Evolutionary conservation across 2,797 vertebrate genomes (phyloP).

Genomic region (Clamator glandarius): DNA sequence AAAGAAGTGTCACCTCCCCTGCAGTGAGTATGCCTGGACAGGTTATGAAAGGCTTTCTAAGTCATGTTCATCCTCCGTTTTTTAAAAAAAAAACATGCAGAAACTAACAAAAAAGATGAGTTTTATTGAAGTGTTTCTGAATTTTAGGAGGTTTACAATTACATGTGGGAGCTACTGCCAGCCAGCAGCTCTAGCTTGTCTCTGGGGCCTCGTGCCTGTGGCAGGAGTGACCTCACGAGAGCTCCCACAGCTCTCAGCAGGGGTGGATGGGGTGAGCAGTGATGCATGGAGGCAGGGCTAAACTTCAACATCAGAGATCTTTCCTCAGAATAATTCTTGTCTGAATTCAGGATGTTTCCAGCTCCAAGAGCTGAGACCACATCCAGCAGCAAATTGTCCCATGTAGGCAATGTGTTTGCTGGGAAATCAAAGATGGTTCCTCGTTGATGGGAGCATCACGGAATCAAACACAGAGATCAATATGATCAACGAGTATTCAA

Average conservation of each 20-base stretch:
- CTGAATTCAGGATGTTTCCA: neutral
- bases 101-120: neutral
- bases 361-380: neutral
- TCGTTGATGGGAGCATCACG: too few relatives aligned
- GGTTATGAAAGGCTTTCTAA: neutral
- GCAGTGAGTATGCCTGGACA: neutral
- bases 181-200: neutral
- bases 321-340: neutral
- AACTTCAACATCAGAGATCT: neutral
- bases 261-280: neutral
- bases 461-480: too few relatives aligned
- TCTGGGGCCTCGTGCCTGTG: neutral
- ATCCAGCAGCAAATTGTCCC: neutral
- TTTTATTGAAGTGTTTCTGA: neutral
- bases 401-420: neutral
- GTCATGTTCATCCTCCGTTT: neutral
- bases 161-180: neutral
- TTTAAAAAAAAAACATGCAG: neutral
- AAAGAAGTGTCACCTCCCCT: neutral
- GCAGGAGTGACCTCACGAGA: neutral
- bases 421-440: neutral
- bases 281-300: neutral
- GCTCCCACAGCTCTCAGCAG: rapidly evolving
- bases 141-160: neutral
- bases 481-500: too few relatives aligned